Percentiles rank a stretch among this genome's conserved stretches.
Evolutionary conservation across 2,888 invertebrate species (phyloP).

Genomic region (Drosophila bunnanda): DNA sequence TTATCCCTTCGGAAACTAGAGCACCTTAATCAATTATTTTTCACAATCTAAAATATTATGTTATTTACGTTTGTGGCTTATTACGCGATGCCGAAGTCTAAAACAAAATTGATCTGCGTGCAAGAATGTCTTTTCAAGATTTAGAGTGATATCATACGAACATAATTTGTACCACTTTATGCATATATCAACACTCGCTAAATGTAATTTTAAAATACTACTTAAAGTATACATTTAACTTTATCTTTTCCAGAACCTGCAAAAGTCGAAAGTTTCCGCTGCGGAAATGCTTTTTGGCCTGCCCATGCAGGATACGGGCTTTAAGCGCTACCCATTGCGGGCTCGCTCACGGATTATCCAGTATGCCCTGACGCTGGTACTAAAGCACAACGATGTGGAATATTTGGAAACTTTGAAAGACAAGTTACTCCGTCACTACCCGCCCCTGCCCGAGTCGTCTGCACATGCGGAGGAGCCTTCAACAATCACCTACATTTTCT

Average conservation of each 20-base stretch:
- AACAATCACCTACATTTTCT: conserved; percentile 89
- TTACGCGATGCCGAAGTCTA: neutral
- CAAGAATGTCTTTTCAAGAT: neutral
- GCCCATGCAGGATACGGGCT: conserved; percentile 94
- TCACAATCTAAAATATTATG: no score
- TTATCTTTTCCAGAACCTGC: conserved; percentile 87
- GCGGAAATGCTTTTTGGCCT: conserved; percentile 97
- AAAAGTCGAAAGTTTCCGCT: conserved; percentile 92
- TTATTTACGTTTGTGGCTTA: no score
- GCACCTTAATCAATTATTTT: no score
- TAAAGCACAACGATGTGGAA: conserved; percentile 91
- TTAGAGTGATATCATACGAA: neutral
- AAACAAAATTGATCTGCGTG: neutral
- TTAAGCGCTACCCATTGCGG: conserved; percentile 94
- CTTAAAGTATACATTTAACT: neutral
- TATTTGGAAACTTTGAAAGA: conserved; percentile 90
- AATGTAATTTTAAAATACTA: neutral
- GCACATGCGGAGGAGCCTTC: conserved; percentile 55
- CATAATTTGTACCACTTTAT: neutral
- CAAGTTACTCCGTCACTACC: conserved; percentile 89
- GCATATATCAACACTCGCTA: neutral
- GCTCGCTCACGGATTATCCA: conserved; percentile 94
- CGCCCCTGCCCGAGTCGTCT: conserved; percentile 86
- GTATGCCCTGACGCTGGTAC: conserved; percentile 94
- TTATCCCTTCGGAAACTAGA: neutral